Conservation (phyloP, 1,140 invertebrate genomes). For the Conopomorpha cramerella region DNA sequence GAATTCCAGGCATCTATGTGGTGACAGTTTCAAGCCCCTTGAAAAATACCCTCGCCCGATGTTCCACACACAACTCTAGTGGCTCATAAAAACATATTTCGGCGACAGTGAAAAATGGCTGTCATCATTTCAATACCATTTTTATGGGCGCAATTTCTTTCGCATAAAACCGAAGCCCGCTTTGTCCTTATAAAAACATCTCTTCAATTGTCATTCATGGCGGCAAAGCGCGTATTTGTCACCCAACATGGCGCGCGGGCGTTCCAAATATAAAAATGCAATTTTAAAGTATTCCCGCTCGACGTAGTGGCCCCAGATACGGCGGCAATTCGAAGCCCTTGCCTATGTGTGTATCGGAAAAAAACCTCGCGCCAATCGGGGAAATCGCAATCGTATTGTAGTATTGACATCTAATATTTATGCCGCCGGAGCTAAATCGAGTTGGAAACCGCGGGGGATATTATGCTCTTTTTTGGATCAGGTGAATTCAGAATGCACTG, state of each 20-base stretch:
- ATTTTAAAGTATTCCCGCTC: conserved; percentile 49
- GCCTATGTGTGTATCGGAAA: too few relatives aligned
- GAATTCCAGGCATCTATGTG: too few relatives aligned
- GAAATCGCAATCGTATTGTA: too few relatives aligned
- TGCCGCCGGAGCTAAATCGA: too few relatives aligned
- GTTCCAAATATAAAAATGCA: conserved; percentile 58
- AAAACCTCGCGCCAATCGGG: too few relatives aligned
- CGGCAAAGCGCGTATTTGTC: conserved; percentile 52
- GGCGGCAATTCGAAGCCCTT: too few relatives aligned
- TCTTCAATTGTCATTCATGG: conserved; percentile 59
- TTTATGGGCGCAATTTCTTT: conserved; percentile 56
- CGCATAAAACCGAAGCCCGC: conserved; percentile 52
- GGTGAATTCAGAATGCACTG: too few relatives aligned
- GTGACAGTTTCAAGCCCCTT: conserved; percentile 1
- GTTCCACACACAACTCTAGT: conserved; percentile 35
- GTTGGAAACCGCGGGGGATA: too few relatives aligned
- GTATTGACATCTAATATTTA: too few relatives aligned
- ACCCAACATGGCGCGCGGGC: conserved; percentile 36
- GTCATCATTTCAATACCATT: conserved; percentile 52
- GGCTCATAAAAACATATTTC: conserved; percentile 38
- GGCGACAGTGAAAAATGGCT: conserved; percentile 50
- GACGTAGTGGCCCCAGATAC: too few relatives aligned
- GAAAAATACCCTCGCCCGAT: conserved; percentile 12
- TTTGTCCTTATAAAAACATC: conserved; percentile 56
- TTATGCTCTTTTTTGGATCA: too few relatives aligned